These are phyloP conservation scores for Parapsyche elsis DNA, from an alignment of 1,140 invertebrate species.

Conservation along the genomic window DNA sequence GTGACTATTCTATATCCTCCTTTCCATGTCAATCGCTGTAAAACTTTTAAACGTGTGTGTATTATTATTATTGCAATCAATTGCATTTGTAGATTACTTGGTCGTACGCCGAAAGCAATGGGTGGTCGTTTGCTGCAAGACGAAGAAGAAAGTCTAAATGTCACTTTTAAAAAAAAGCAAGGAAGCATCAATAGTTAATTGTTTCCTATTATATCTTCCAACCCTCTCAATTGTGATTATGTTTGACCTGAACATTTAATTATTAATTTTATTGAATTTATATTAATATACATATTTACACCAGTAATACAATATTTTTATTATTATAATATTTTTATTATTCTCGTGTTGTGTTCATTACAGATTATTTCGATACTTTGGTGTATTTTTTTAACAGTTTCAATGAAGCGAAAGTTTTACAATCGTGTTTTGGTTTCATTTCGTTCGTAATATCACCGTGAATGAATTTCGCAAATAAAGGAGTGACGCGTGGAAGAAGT, in stretches of 20 bases:
- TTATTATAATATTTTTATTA: not conserved
- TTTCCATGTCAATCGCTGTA: not conserved
- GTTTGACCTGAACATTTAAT: conserved; percentile 2
- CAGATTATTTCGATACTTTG: not conserved
- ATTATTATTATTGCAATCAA: not conserved
- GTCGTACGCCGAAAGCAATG: conserved; percentile 59
- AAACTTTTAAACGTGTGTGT: no score
- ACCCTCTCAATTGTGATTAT: not conserved
- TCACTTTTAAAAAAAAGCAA: conserved; percentile 60
- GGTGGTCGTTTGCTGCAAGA: conserved; percentile 62
- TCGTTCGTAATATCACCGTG: not conserved
- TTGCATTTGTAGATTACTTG: conserved; percentile 60
- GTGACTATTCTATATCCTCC: not conserved
- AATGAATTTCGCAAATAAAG: not conserved
- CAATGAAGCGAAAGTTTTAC: not conserved
- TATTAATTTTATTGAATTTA: not conserved
- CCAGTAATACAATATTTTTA: conserved; percentile 4
- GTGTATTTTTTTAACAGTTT: not conserved
- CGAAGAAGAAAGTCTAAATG: conserved; percentile 63
- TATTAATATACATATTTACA: not conserved
- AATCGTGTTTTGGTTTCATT: not conserved
- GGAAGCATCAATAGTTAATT: conserved; percentile 44
- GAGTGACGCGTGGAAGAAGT: not conserved
- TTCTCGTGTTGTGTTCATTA: not conserved
- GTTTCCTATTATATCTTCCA: not conserved